Evolutionary conservation across 2,797 vertebrate genomes (phyloP).

Genomic region (Gymnocypris eckloni): DNA sequence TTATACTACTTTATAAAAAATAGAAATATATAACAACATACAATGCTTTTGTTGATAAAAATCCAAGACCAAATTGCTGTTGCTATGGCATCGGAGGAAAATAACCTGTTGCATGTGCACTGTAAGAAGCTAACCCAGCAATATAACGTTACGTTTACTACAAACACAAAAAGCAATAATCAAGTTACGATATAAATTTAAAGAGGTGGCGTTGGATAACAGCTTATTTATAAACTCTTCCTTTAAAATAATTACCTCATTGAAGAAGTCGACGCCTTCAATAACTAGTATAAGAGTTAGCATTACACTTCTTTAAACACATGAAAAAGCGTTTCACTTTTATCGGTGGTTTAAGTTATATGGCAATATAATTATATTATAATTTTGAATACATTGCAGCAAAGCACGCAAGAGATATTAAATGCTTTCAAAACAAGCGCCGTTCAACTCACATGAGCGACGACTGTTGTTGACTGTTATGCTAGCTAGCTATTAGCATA

Average conservation of each 20-base stretch:
- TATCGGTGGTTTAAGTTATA: neutral
- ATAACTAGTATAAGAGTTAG: neutral
- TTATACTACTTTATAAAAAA: neutral
- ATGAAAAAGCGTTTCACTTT: neutral
- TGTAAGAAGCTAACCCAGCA: neutral
- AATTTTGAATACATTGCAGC: neutral
- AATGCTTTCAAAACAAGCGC: conserved; percentile 62
- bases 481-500: conserved; percentile 52
- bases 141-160: neutral
- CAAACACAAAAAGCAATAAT: neutral
- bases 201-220: neutral
- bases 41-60: neutral
- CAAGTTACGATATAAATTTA: neutral
- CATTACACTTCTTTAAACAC: neutral
- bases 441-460: conserved; percentile 31
- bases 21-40: neutral
- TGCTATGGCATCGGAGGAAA: neutral
- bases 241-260: neutral
- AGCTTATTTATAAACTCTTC: neutral
- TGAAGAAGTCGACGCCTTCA: neutral
- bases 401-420: neutral
- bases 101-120: conserved; percentile 37
- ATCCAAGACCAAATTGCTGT: neutral
- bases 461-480: conserved; percentile 34
- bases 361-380: neutral